Base-by-base conservation (phyloP, 1,140 invertebrate genomes). In the Coptotermes formosanus region DNA sequence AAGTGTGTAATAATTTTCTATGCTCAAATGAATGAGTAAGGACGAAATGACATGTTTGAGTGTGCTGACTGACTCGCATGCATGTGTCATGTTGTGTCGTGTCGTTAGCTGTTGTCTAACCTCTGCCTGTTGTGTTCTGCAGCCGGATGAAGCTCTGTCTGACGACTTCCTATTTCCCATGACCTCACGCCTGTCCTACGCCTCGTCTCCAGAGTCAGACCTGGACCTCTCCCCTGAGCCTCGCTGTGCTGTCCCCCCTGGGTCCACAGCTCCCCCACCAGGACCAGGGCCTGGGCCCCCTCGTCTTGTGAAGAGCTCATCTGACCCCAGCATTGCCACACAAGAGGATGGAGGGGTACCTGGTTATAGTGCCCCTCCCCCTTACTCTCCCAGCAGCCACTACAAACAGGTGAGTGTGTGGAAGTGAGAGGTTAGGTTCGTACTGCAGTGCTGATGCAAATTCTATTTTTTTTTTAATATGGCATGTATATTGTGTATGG, bases 161-260 rank as follows among this genome's bases (percentile, higher is more conserved):
- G 96, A 97, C 93, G 98, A 99, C 94, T 98, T 99, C 94, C 95
- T 99, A 89, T 99, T 99, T 93, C 98, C 98, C 89, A 98, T 99
- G 97, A 97, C 97, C 88, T 97, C 96, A 86, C 95, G 98, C 89
- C 93, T 98, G 88, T 98, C 97, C 89, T 99, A 98, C 92, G 97
- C 97, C 87, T 98, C 97, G 89, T 98, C 97, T 89, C 97, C 97
- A 88, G 98, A 99, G 92, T 98, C 96, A 90, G 98, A 99, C 91
- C 93, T 97, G 90, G 97, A 98, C 92, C 93, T 97, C 89, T 95
- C 90, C 95, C 95, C 87, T 95, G 94, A 89, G 94, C 94, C 86
- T 94, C 94, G 88, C 89, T 64, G 86, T 88, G 87, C 85, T 86
- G 82, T 87, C 88, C 84, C 88, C 86, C 23, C 86, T 82, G 85